Base-by-base conservation (phyloP, 2,113 vertebrate genomes). In the Phalacrocorax pelagicus region DNA sequence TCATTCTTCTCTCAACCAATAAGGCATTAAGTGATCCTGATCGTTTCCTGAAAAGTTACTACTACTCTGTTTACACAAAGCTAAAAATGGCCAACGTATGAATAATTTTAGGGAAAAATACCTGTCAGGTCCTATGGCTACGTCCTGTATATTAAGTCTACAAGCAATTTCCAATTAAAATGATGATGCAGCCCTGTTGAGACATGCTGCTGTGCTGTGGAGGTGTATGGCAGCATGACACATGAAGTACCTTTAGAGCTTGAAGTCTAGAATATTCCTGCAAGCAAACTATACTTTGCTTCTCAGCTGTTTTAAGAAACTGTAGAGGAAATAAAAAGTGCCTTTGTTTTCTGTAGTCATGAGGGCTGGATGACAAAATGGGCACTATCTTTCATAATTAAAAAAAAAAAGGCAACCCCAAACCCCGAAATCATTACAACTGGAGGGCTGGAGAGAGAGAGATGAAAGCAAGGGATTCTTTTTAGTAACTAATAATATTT, bases 371-470 rank as follows among this genome's bases (percentile, higher is more conserved):
- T 84, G 38, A 78, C 42, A 81, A 59, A 32, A 57, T 58, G 14
- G 51, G 12, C 10, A 23, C 12, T 24, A 3, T 49, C 18, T 73
- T 73, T 73, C 36, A 32, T 65, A 63, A 72, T n/a, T 89, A 36
- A 21, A 29, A 44, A 34, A 34, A 49, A 34, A 44, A 67, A 40
- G 1, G 27, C 6, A 11, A 32, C 6, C 5, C 20, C 3, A 42
- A 55, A 34, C 6, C 0, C 15, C 7, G 5, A 67, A 58, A 54
- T 54, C 0, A 1, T 81, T 79, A 19, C 3, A 32, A 5, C 36
- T 2, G 1, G 52, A 69, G 14, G 16, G 51, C 27, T 72, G 30
- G 11, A 34, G 34, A 59, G 13, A 52, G 32, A 30, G 18, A 27
- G 5, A 57, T 17, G 19, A 85, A 87, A 87, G 7, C 27, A 54